Evolutionary conservation across 2,797 vertebrate species (phyloP).

Genomic region (Podarcis siculus): DNA sequence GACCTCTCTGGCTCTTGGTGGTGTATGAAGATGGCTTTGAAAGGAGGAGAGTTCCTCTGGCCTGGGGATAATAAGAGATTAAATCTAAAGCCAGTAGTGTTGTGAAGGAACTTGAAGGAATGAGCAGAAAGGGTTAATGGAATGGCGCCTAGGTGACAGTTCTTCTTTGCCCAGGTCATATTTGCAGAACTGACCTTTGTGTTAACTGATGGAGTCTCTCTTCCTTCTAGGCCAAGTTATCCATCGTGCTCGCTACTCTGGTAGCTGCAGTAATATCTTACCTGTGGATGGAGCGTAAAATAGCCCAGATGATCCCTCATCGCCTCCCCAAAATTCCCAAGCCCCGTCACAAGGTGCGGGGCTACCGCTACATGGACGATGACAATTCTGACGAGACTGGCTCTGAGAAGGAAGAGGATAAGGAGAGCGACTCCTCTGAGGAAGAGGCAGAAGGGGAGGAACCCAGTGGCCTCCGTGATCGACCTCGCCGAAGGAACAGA

Average conservation of each 20-base stretch:
- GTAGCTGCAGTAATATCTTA: constrained; percentile 81
- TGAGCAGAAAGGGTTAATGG: neutral
- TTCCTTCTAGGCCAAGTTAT: constrained; percentile 87
- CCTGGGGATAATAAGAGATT: neutral
- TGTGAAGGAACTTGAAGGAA: neutral
- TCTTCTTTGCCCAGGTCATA: neutral
- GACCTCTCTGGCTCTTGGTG: neutral
- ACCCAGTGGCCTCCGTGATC: neutral
- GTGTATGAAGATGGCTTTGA: neutral
- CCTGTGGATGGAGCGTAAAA: constrained; percentile 87
- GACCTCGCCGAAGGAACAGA: neutral
- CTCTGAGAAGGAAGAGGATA: constrained; percentile 75
- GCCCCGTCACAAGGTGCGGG: constrained; percentile 87
- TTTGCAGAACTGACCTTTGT: rapidly evolving
- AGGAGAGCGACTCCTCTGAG: constrained; percentile 13
- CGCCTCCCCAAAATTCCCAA: constrained; percentile 92
- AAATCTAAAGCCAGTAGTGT: too few relatives aligned
- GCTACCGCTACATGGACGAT: constrained; percentile 94
- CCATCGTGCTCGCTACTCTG: constrained; percentile 83
- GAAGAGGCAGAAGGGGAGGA: constrained; percentile 53
- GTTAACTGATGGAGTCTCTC: neutral
- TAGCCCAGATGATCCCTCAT: constrained; percentile 71
- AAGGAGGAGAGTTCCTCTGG: neutral
- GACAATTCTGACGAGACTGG: constrained; percentile 92
- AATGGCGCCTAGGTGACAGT: neutral